Evolutionary conservation across 2,113 vertebrate species (phyloP), one percentile per base, ranked within the genome.

Genomic region (Osmerus eperlanus): DNA sequence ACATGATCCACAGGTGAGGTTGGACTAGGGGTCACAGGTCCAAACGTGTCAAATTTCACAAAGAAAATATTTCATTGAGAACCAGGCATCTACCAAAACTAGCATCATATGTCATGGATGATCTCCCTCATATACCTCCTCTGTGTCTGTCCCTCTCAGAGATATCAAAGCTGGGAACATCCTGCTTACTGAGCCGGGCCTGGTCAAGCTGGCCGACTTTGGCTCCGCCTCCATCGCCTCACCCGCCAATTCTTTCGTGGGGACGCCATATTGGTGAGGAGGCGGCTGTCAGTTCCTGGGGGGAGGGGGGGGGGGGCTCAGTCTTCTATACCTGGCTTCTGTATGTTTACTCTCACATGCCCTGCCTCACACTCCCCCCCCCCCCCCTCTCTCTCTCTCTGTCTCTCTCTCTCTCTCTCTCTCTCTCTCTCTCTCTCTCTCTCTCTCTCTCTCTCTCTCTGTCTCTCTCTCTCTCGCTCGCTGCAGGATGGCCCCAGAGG

Each of bases 1-100:
- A 96, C 80, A 96, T 96, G 95, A 97, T 97, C 83, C 95, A 96
- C 88, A 95, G 95, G 95, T 96, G 74, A 79, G 72, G 41, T 25
- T 3, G 8, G 3, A 32, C 55, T 36, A 9, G 7, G 11, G 19
- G 21, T 36, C 14, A 23, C 32, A 32, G 16, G 23, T 12, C 47
- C 8, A 11, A 8, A 29, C 41, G 3, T 53, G 23, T 23, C 23
- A 23, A 23, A 23, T 23, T 2, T 23, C 23, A 1, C 23, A 23
- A 23, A 23, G 23, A 23, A 23, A 23, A 23, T 23, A 23, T 23
- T 23, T 23, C 21, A 21, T 23, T 23, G 23, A 55, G 32, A 2
- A 7, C 23, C 1, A 54, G 16, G 11, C 21, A 21, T 23, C 18
- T 3, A 19, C 5, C 23, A 32, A 29, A 55, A 6, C 2, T 36